phyloP scores from a whole-genome alignment of 2,888 invertebrate species.

The Pteria penguin region DNA sequence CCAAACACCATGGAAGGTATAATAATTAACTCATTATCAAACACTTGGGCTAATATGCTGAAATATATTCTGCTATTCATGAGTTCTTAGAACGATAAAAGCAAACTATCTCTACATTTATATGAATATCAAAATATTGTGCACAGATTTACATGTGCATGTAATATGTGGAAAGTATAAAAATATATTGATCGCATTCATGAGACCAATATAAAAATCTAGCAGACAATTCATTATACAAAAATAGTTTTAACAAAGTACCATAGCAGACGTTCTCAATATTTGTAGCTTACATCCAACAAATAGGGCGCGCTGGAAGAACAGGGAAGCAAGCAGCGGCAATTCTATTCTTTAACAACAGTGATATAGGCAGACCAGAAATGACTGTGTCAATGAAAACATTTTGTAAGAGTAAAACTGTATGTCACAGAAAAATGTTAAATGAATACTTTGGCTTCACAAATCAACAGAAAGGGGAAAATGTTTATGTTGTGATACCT shows the following conservation, averaged over 20 bases:
- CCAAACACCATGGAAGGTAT: conserved; percentile 24
- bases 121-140: not conserved
- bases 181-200: too few species aligned
- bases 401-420: conserved; percentile 11
- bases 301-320: conserved; percentile 26
- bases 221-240: too few species aligned
- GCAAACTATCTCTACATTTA: too few species aligned
- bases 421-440: not conserved
- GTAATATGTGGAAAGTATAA: too few species aligned
- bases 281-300: conserved; percentile 21
- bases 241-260: too few species aligned
- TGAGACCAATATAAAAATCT: too few species aligned
- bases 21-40: too few species aligned
- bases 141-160: too few species aligned
- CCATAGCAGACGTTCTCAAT: not conserved
- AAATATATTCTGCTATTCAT: too few species aligned
- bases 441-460: conserved; percentile 18
- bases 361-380: conserved; percentile 17
- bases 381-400: conserved; percentile 24
- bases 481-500: conserved; percentile 8
- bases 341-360: conserved; percentile 24
- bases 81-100: too few species aligned
- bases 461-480: not conserved
- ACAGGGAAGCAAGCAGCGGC: conserved; percentile 11
- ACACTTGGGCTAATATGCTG: too few species aligned